Base-by-base conservation (phyloP, 1,140 invertebrate genomes). In the Cotesia vestalis region DNA sequence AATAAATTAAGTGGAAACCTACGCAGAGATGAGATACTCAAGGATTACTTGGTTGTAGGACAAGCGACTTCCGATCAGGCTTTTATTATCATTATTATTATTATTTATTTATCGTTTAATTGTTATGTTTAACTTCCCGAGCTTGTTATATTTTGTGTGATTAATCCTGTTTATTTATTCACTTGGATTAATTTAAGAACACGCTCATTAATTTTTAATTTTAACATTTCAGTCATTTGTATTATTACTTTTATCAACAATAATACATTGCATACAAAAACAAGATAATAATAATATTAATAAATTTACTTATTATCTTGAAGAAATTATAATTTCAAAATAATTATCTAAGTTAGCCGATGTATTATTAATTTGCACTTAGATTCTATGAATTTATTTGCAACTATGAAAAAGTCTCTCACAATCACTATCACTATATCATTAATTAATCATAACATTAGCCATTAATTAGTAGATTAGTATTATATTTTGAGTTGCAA, bases 401-500 rank as follows among this genome's bases (percentile, higher is more conserved):
- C 55, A 55, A 40, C 52, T 53, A 35, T 17, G n/a, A 66, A 17
- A 27, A 40, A 27, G 36, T 40, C n/a, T 17, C 46, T 52, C 6
- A 52, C 12, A 52, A 27, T 66, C 63, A 20, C 11, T 63, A 64
- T 36, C 60, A 63, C 34, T 14, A 57, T 60, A 69, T 71, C 38
- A 60, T 59, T 52, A 62, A 59, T 62, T 57, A 8, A 66, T 46
- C 38, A 55, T 59, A 66, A 63, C 46, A 75, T 66, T 63, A 67
- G 35, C 55, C 74, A 75, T 79, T 64, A 36, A 71, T 75, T 78
- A 75, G 59, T 78, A 34, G 17, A 71, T 34, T 72, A 35, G 46
- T 73, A 71, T 80, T 79, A 82, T 78, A 60, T 83, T 84, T 85
- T 85, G 66, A 77, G 78, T 84, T 84, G 84, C 83, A 80, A 61